phyloP scores from a whole-genome alignment of 1,140 invertebrate species.

The Trialeurodes vaporariorum region DNA sequence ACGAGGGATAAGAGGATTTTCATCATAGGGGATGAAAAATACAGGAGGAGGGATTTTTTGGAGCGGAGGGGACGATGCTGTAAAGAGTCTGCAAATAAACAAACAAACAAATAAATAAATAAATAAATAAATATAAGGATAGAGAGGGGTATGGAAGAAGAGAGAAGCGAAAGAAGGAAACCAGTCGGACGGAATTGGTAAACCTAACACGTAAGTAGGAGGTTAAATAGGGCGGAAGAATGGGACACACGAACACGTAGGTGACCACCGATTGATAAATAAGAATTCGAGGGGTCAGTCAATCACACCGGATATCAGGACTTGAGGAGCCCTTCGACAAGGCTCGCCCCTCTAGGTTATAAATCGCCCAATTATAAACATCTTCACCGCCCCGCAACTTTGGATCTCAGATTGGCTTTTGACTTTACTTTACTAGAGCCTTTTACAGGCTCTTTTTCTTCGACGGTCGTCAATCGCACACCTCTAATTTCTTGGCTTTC shows the following conservation, averaged over 20 bases:
- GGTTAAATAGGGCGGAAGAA: neutral
- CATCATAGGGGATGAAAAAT: neutral
- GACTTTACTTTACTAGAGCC: too few relatives aligned
- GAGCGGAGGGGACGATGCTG: neutral
- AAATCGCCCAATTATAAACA: neutral
- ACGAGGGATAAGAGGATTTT: neutral
- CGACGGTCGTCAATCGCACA: neutral
- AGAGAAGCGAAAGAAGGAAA: too few relatives aligned
- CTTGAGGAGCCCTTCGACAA: neutral
- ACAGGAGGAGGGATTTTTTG: neutral
- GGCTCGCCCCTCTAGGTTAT: neutral
- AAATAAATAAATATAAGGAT: too few relatives aligned
- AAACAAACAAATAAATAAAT: too few relatives aligned
- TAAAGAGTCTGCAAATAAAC: neutral
- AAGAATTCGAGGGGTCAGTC: neutral
- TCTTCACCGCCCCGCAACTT: neutral
- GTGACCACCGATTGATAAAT: neutral
- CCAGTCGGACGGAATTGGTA: neutral
- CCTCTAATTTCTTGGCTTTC: conserved; percentile 8
- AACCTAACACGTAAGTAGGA: neutral
- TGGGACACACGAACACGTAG: neutral
- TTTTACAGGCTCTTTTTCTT: neutral
- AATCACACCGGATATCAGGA: neutral
- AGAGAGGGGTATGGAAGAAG: too few relatives aligned
- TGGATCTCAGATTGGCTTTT: too few relatives aligned